A percentile compares a stretch with the other conserved stretches of the same genome.
Conservation (phyloP, 2,113 vertebrate genomes). For the Saccopteryx bilineata region DNA sequence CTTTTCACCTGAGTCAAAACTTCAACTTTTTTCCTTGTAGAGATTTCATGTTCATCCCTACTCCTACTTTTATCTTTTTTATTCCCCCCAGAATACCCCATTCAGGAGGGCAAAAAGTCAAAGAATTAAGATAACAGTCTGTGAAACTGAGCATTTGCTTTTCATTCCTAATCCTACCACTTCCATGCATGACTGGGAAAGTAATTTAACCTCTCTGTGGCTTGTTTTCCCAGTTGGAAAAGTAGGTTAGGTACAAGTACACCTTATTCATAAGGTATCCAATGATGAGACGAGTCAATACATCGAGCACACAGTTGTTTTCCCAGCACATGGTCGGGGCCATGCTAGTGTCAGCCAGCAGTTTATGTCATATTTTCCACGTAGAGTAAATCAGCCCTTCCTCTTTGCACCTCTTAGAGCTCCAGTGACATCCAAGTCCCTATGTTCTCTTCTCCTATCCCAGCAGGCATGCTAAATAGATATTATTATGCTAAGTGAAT, state of each 20-base stretch:
- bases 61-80: not conserved
- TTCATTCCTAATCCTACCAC: not conserved
- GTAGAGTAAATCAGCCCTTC: not conserved
- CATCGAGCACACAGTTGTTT: not conserved
- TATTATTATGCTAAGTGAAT: no score
- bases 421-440: not conserved
- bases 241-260: not conserved
- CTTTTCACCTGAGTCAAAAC: not conserved
- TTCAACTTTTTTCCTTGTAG: not conserved
- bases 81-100: fast-evolving
- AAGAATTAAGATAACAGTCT: not conserved
- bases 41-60: not conserved
- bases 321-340: not conserved
- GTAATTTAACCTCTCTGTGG: not conserved
- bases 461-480: not conserved
- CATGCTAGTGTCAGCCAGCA: fast-evolving
- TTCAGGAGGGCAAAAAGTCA: not conserved
- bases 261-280: not conserved
- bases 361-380: fast-evolving
- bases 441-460: not conserved
- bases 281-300: not conserved
- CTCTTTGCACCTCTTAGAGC: not conserved
- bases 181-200: not conserved
- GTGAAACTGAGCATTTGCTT: not conserved
- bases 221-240: not conserved